Evolutionary conservation across 2,888 invertebrate species (phyloP).

Genomic region (Podotricha telesiphe): DNA sequence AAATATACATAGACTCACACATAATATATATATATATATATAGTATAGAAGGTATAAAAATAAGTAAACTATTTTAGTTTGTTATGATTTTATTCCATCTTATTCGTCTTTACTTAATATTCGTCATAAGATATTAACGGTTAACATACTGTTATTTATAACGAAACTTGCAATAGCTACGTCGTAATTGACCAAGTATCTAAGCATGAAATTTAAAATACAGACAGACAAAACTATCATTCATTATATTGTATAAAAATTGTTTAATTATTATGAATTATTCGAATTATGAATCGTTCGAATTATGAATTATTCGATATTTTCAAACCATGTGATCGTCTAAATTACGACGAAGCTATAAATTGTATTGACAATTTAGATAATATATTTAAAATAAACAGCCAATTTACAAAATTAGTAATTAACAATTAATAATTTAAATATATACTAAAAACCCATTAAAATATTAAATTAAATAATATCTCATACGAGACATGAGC

Average conservation of each 20-base stretch:
- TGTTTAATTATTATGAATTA: not conserved
- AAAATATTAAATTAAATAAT: not conserved
- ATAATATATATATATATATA: no score
- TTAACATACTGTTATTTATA: constrained; percentile 56
- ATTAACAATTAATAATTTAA: not conserved
- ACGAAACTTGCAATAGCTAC: constrained; percentile 22
- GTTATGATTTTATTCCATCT: constrained; percentile 75
- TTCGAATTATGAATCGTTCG: not conserved
- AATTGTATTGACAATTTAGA: not conserved
- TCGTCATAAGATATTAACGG: constrained; percentile 81
- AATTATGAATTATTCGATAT: constrained; percentile 3
- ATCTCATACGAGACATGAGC: not conserved
- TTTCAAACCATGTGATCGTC: constrained; percentile 22
- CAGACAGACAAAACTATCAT: constrained; percentile 9
- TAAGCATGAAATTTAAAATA: constrained; percentile 17
- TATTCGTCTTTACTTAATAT: constrained; percentile 73
- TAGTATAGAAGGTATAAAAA: constrained; percentile 4
- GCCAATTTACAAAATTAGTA: not conserved
- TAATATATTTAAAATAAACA: not conserved
- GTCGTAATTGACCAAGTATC: constrained; percentile 23
- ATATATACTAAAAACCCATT: not conserved
- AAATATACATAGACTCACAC: no score
- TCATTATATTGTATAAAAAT: constrained; percentile 20
- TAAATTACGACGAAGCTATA: constrained; percentile 30
- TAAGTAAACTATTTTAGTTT: constrained; percentile 41